Percentiles rank a stretch among this genome's conserved stretches.
These are phyloP conservation scores for Eonycteris spelaea DNA, from an alignment of 2,113 vertebrate species.

Conservation along the genomic window DNA sequence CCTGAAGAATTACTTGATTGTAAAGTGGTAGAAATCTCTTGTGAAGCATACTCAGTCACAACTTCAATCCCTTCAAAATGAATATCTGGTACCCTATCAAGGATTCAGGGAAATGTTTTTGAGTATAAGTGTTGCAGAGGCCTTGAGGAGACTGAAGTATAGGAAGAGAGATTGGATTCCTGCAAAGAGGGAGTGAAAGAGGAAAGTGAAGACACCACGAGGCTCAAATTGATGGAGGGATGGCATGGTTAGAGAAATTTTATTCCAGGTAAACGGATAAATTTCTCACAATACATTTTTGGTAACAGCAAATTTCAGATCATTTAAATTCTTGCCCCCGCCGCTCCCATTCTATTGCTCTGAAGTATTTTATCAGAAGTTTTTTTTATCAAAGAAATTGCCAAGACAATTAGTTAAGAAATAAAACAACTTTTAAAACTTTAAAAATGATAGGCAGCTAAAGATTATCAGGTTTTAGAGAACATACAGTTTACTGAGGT, in stretches of 20 bases:
- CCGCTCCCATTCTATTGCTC: background rate
- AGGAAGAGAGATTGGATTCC: background rate
- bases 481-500: constrained; percentile 33
- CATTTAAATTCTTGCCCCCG: background rate
- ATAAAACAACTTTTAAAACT: background rate
- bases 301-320: background rate
- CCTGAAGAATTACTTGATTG: background rate
- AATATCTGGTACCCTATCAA: background rate
- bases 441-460: background rate
- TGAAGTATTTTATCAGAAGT: background rate
- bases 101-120: background rate
- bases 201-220: background rate
- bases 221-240: background rate
- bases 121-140: background rate
- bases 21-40: background rate
- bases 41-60: background rate
- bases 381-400: background rate
- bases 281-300: background rate
- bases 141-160: background rate
- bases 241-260: background rate
- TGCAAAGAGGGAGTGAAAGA: background rate
- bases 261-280: background rate
- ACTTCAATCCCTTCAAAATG: background rate
- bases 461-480: constrained; percentile 4
- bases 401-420: background rate